phyloP scores from a whole-genome alignment of 2,113 vertebrate species.

The Ophiodon elongatus region DNA sequence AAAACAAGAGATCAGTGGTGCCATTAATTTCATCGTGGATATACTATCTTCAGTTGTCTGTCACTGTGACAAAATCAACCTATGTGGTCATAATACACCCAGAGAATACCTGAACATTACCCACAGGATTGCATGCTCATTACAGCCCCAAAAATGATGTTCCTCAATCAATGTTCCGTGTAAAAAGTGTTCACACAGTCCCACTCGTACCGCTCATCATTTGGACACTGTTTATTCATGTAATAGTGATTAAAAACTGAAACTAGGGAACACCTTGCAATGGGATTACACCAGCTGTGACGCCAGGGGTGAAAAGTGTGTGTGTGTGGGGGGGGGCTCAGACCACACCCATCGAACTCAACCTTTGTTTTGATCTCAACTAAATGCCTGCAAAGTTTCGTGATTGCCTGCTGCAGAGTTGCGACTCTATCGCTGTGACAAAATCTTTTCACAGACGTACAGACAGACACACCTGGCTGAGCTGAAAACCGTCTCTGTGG shows the following conservation, averaged over 20 bases:
- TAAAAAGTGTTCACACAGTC: not conserved
- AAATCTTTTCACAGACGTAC: not conserved
- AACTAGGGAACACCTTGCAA: not conserved
- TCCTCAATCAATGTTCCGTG: not conserved
- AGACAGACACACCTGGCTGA: not conserved
- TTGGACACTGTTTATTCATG: not conserved
- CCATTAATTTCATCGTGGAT: constrained; percentile 85
- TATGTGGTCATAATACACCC: constrained; percentile 12
- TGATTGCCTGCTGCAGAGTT: too few species aligned
- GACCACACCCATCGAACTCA: not conserved
- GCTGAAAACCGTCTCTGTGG: not conserved
- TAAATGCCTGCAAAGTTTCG: not conserved
- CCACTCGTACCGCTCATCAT: not conserved
- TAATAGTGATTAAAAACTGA: not conserved
- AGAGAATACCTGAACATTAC: not conserved
- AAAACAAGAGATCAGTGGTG: constrained; percentile 81
- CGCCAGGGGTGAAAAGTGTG: too few species aligned
- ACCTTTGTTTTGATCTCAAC: not conserved
- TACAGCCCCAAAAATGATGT: not conserved
- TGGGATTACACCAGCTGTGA: too few species aligned
- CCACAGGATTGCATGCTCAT: not conserved
- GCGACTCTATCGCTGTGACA: too few species aligned
- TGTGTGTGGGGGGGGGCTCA: too few species aligned
- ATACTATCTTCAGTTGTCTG: constrained; percentile 71
- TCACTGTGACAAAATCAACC: constrained; percentile 29